Conservation (phyloP, 2,888 invertebrate genomes). For the Archips xylosteana region DNA sequence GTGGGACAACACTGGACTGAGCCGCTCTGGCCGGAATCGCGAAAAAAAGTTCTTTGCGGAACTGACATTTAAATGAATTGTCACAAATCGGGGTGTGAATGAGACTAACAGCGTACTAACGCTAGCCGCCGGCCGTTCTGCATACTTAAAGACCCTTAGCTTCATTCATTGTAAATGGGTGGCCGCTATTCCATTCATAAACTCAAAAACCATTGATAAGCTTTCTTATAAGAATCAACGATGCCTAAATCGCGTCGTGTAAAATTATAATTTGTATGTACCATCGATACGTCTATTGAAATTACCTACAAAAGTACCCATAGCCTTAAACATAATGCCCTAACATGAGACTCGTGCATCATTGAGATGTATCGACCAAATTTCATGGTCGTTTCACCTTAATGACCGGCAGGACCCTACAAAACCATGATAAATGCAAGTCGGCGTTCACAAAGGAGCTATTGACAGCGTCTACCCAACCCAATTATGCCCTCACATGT, state of each 20-base stretch:
- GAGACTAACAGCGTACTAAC: conserved; percentile 17
- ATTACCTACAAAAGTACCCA: conserved; percentile 53
- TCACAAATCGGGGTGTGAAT: conserved; percentile 34
- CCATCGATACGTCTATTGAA: conserved; percentile 40
- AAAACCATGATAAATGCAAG: conserved; percentile 75
- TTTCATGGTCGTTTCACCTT: conserved; percentile 78
- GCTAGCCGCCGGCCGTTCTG: conserved; percentile 14
- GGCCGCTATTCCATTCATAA: conserved; percentile 31
- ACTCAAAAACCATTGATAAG: conserved; percentile 13
- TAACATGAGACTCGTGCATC: conserved; percentile 58
- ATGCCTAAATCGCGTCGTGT: conserved; percentile 23
- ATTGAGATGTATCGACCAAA: conserved; percentile 72
- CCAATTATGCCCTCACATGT: conserved; percentile 71
- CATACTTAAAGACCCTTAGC: conserved; percentile 28
- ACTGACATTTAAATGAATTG: conserved; percentile 48
- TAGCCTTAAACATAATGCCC: conserved; percentile 67
- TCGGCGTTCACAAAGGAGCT: conserved; percentile 73
- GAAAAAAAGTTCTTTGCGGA: conserved; percentile 53
- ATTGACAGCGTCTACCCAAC: conserved; percentile 64
- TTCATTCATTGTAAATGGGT: conserved; percentile 37
- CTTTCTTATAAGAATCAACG: conserved; percentile 25
- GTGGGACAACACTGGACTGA: conserved; percentile 58
- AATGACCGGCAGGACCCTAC: conserved; percentile 63
- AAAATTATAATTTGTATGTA: conserved; percentile 22
- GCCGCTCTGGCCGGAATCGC: conserved; percentile 46